phyloP scores from a whole-genome alignment of 2,113 vertebrate genomes.

The Himantopus leucocephalus region DNA sequence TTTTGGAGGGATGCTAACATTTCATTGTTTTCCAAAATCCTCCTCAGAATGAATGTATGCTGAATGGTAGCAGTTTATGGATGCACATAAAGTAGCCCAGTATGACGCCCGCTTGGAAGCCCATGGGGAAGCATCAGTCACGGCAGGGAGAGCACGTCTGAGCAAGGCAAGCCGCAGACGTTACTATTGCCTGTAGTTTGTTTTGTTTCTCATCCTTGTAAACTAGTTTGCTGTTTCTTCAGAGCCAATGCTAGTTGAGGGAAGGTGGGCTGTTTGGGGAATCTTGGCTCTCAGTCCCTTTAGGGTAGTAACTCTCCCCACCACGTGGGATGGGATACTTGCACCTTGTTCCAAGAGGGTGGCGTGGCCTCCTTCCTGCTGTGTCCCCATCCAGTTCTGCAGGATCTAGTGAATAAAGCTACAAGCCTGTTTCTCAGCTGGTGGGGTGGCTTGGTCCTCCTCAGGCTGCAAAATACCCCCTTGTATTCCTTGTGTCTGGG shows the following conservation, averaged over 20 bases:
- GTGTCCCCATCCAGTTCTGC: not conserved
- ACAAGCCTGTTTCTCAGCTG: not conserved
- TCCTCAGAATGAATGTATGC: not conserved
- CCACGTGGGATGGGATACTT: not conserved
- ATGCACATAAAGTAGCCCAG: not conserved
- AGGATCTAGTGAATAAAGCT: not conserved
- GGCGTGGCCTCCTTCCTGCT: fast-evolving
- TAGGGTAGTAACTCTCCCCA: not conserved
- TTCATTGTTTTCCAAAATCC: not conserved
- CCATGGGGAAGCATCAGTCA: not conserved
- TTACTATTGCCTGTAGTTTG: not conserved
- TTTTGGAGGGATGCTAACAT: not conserved
- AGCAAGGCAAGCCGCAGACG: not conserved
- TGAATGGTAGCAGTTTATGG: not conserved
- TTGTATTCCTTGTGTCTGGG: no score
- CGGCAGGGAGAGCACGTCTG: not conserved
- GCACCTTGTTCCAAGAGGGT: not conserved
- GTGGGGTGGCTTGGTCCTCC: not conserved
- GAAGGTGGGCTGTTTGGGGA: not conserved
- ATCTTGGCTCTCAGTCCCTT: not conserved
- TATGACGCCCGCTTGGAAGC: not conserved
- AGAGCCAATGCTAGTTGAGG: not conserved
- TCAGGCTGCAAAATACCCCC: not conserved
- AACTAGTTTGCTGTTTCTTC: not conserved
- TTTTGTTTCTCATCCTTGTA: not conserved